These are phyloP conservation scores for Ectropis crepuscularia DNA, from an alignment of 2,888 invertebrate genomes.

Conservation along the genomic window DNA sequence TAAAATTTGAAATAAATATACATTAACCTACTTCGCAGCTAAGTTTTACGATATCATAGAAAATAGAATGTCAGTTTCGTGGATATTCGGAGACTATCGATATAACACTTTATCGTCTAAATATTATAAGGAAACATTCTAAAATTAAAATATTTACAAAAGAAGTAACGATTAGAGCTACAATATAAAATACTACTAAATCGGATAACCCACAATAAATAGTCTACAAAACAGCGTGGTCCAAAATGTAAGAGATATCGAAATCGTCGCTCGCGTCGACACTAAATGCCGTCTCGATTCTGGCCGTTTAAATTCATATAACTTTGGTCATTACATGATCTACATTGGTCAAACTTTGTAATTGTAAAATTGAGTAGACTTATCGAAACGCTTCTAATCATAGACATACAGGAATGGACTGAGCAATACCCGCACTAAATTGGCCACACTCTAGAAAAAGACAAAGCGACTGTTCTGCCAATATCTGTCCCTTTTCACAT, in stretches of 20 bases:
- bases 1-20: slow-evolving; percentile 78
- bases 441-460: too few species aligned
- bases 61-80: slow-evolving; percentile 53
- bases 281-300: slow-evolving; percentile 34
- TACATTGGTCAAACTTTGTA: slow-evolving; percentile 63
- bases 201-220: slow-evolving; percentile 75
- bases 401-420: too few species aligned
- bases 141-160: slow-evolving; percentile 78
- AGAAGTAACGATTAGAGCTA: slow-evolving; percentile 76
- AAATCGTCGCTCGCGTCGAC: slow-evolving; percentile 49
- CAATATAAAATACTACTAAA: slow-evolving; percentile 71
- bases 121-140: slow-evolving; percentile 65
- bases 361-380: slow-evolving; percentile 34
- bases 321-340: slow-evolving; percentile 76
- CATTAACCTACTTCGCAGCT: slow-evolving; percentile 64
- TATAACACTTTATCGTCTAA: slow-evolving; percentile 51
- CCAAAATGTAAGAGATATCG: slow-evolving; percentile 67
- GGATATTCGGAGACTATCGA: slow-evolving; percentile 53
- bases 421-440: too few species aligned
- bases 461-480: too few species aligned
- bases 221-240: slow-evolving; percentile 75
- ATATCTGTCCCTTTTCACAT: too few species aligned
- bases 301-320: slow-evolving; percentile 69
- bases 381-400: slow-evolving; percentile 42
- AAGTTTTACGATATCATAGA: slow-evolving; percentile 56